Percentiles rank a stretch among this genome's conserved stretches.
Conservation (phyloP, 2,797 vertebrate genomes). For the Rhynchotus rufescens region DNA sequence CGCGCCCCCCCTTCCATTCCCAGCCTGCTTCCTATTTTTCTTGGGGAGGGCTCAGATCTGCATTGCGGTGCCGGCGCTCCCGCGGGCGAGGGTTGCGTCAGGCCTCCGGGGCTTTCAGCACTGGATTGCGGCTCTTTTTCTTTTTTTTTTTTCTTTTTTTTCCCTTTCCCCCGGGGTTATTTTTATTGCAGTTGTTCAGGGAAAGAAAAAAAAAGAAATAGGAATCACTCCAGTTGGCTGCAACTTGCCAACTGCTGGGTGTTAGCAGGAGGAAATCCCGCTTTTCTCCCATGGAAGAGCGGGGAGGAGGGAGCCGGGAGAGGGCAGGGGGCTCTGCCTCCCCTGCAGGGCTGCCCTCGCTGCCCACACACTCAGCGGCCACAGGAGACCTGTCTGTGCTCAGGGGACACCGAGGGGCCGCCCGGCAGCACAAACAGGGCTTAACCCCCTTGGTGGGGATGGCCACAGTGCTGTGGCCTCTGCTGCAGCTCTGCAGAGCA, state of each 20-base stretch:
- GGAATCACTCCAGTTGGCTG: background rate
- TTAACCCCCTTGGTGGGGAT: background rate
- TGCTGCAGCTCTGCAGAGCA: background rate
- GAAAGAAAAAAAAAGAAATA: background rate
- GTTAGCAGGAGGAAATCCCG: slow-evolving; percentile 28
- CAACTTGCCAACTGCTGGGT: slow-evolving; percentile 32
- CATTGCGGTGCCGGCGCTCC: background rate
- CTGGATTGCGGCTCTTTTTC: background rate
- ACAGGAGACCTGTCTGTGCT: accelerated
- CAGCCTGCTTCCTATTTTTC: slow-evolving; percentile 54
- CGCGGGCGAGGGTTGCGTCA: slow-evolving; percentile 21
- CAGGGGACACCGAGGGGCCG: background rate
- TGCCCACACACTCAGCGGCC: background rate
- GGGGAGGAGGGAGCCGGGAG: background rate
- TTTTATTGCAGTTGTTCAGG: slow-evolving; percentile 47
- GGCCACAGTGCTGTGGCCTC: background rate
- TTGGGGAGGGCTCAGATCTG: slow-evolving; percentile 65
- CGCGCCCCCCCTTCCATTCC: slow-evolving; percentile 27
- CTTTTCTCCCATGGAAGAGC: slow-evolving; percentile 29
- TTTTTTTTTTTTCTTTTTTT: background rate
- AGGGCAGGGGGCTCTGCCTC: background rate
- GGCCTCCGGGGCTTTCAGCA: background rate
- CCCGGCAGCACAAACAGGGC: background rate
- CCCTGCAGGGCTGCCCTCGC: background rate
- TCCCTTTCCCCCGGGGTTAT: background rate